Base-by-base conservation (phyloP, 2,797 vertebrate species). In the Acomys russatus region DNA sequence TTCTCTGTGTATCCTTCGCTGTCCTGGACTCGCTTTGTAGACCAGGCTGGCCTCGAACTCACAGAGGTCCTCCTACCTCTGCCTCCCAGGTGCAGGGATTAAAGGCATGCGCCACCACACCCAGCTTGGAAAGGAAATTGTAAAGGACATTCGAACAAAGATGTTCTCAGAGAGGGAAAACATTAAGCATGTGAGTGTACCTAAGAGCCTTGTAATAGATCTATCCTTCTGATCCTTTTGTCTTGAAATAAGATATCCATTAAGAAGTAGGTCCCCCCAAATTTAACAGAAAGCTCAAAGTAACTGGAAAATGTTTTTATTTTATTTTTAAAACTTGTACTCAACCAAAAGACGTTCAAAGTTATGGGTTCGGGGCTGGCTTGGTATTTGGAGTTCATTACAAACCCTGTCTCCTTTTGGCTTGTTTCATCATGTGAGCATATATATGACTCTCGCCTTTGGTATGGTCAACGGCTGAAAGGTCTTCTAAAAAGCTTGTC, bases 181-280 rank as follows among this genome's bases (percentile, higher is more conserved):
- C 44, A 12, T 18, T 68, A 70, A 51, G 18, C 30, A 80, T 88
- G 35, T 90, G 35, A 30, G 8, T 79, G 15, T 84, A 22, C 51
- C 73, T 3, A 49, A 71, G 74, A 94, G 35, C 12, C 18, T 54
- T 44, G 20, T 7, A 78, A 83, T 70, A 28, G 59, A 44, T 92
- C 76, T 80, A 82, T n/a, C 82, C 38, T 92, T 95, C 89, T 92
- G 49, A 71, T 94, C 77, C 35, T 94, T 95, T 96, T 79, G 51
- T 54, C 35, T 92, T 89, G 71, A 96, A 68, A 91, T 59, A 74
- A 68, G 54, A 4, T 71, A 87, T 74, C 17, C 64, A 76, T 91
- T 94, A 59, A 59, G 56, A 59, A 59, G 15, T 76, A 76, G 28
- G 76, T 63, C 56, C 68, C 91, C 44, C 23, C 71, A 12, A 64